phyloP scores from a whole-genome alignment of 2,888 invertebrate species.

The Frankliniella intonsa region DNA sequence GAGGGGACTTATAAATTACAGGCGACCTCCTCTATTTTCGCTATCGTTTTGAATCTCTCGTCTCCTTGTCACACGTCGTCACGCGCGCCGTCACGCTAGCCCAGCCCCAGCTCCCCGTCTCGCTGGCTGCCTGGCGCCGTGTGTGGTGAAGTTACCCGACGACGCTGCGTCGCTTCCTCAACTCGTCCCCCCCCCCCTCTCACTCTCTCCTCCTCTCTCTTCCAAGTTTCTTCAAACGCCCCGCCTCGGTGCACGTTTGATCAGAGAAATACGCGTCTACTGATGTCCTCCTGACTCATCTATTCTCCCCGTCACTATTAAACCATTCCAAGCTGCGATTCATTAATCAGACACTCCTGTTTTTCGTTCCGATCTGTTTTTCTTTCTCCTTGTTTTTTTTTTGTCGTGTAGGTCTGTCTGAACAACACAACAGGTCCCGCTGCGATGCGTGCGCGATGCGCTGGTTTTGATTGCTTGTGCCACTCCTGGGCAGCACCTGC shows the following conservation, averaged over 20 bases:
- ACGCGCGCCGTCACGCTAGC: background rate
- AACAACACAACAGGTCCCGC: no score
- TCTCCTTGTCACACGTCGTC: slow-evolving; percentile 16
- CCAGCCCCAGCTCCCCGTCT: background rate
- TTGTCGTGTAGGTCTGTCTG: no score
- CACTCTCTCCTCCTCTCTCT: background rate
- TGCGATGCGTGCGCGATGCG: no score
- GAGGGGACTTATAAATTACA: background rate
- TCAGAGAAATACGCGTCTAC: no score
- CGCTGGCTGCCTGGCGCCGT: background rate
- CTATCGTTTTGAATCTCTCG: slow-evolving; percentile 26
- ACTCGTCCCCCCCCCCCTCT: background rate
- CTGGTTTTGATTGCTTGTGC: no score
- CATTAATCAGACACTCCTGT: no score
- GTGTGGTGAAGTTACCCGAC: background rate
- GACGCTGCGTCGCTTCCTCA: background rate
- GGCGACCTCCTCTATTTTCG: slow-evolving; percentile 2
- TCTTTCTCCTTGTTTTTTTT: background rate
- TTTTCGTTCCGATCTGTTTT: background rate
- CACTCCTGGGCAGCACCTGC: background rate
- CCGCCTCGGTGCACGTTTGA: no score
- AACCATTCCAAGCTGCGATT: no score
- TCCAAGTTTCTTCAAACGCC: background rate
- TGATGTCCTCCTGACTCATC: no score
- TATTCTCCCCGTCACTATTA: no score